Evolutionary conservation across 2,888 invertebrate genomes (phyloP).

Genomic region (Dascillus cervinus): DNA sequence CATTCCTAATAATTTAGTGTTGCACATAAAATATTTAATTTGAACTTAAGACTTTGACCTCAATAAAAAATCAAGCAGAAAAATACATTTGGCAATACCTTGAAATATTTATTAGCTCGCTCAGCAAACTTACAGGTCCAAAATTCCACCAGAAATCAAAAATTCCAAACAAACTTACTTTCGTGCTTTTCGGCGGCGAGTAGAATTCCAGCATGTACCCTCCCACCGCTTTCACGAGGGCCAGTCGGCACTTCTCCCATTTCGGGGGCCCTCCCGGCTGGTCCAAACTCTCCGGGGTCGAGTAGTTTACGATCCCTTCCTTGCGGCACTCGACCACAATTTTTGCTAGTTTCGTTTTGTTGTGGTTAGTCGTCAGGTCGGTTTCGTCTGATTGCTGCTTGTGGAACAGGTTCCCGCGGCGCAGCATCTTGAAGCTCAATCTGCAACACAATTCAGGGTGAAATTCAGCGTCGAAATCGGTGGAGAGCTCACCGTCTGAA

Average conservation of each 20-base stretch:
- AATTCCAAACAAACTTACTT: slow-evolving; percentile 45
- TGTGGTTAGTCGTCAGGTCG: slow-evolving; percentile 57
- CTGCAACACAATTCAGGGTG: slow-evolving; percentile 23
- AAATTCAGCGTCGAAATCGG: no score
- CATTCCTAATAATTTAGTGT: no score
- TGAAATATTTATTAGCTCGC: no score
- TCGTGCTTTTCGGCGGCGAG: slow-evolving; percentile 88
- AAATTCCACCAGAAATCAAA: no score
- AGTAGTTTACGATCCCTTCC: slow-evolving; percentile 87
- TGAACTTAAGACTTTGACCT: no score
- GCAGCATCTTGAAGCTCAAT: slow-evolving; percentile 81
- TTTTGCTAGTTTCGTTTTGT: slow-evolving; percentile 81
- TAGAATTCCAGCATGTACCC: slow-evolving; percentile 96
- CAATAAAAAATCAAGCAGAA: no score
- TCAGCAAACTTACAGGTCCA: no score
- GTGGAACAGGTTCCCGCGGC: slow-evolving; percentile 78
- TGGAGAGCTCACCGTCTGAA: slow-evolving; percentile 53
- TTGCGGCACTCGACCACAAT: slow-evolving; percentile 90
- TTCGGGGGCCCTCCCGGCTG: slow-evolving; percentile 75
- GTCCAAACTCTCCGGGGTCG: slow-evolving; percentile 87
- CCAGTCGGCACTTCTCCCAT: slow-evolving; percentile 90
- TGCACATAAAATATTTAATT: no score
- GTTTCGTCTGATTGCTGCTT: slow-evolving; percentile 87
- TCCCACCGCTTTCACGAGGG: slow-evolving; percentile 85
- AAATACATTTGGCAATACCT: no score